Evolutionary conservation across 2,888 invertebrate species (phyloP), one percentile per base, ranked within the genome.

Genomic region (Arctia plantaginis): DNA sequence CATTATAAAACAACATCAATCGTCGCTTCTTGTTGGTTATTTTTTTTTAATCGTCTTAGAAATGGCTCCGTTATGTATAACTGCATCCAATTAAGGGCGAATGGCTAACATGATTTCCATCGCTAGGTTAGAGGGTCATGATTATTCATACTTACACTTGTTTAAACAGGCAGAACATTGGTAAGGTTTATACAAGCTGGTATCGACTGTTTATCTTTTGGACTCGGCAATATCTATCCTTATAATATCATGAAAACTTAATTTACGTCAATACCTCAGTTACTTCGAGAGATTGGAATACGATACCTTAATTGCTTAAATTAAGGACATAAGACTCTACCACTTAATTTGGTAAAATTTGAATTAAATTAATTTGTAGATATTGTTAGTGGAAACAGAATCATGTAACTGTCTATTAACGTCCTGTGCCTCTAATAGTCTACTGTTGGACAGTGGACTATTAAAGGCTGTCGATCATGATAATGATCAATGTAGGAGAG

Each of bases 131-230:
- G 51, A 73, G 71, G 71, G 72, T 73, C 76, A 84, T 80, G 77
- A 77, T 82, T 82, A 82, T 82, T 84, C 84, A 82, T 78, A 80
- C 76, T 84, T 77, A 82, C n/a, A 76, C 65, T 81, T 78, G 74
- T 77, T 74, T 73, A 77, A 78, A 77, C 80, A 82, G 84, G 33
- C 73, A 59, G 59, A 69, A 66, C 55, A 74, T 77, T 72, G 64
- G 69, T 10, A 33, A 66, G 73, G 72, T 71, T 82, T 84, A 59
- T 76, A 73, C 82, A 80, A 78, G 75, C 80, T 69, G 65, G 72
- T 66, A 77, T 66, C 23, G 18, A 41, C 71, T 82, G 82, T 84
- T 84, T 82, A 76, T 76, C 78, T 82, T 75, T 70, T 59, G 70
- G 66, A 70, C 51, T 75, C 47, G n/a, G 27, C 74, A n/a, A 73